Evolutionary conservation across 2,797 vertebrate species (phyloP), one percentile per base, ranked within the genome.

Genomic region (Pangasius mekongensis): DNA sequence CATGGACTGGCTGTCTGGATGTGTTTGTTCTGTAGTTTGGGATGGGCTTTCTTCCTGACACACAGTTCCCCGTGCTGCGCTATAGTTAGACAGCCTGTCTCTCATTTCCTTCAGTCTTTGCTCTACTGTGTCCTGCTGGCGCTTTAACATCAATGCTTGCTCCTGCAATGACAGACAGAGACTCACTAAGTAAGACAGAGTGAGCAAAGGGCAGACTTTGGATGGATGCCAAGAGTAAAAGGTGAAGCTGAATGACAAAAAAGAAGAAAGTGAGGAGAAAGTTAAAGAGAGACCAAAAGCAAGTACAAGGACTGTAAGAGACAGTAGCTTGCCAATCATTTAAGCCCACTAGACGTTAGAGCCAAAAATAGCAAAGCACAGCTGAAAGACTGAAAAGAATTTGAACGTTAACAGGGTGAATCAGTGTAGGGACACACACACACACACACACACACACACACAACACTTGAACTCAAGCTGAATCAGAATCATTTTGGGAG

Each of bases 91-190:
- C 87, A 96, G 92, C 89, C 94, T 95, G 91, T 93, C 93, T 91
- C 96, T 96, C 91, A 96, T 92, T 88, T 96, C 95, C 83, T 93
- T 92, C 87, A 94, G 95, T 89, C 93, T 94, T 93, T 95, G 94
- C n/a, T 93, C 94, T 90, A 95, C 16, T 78, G 94, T 94, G 86
- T 90, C 92, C 89, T 96, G 96, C 93, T 93, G 94, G 43, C 95
- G 92, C 89, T 96, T 95, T 94, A 98, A 93, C 91, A 95, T 91
- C 86, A 94, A 87, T 78, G 93, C 92, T 92, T 92, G 94, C 71
- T 93, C 93, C 86, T 93, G 94, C 33, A 66, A 54, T 24, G 6
- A 85, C 5, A 67, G 71, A 22, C 47, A 49, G 9, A 18, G 4
- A 39, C 20, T 33, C 24, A 39, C 3, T 43, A 16, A 80, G 24